phyloP scores from a whole-genome alignment of 2,888 invertebrate genomes.

The Phania funesta region DNA sequence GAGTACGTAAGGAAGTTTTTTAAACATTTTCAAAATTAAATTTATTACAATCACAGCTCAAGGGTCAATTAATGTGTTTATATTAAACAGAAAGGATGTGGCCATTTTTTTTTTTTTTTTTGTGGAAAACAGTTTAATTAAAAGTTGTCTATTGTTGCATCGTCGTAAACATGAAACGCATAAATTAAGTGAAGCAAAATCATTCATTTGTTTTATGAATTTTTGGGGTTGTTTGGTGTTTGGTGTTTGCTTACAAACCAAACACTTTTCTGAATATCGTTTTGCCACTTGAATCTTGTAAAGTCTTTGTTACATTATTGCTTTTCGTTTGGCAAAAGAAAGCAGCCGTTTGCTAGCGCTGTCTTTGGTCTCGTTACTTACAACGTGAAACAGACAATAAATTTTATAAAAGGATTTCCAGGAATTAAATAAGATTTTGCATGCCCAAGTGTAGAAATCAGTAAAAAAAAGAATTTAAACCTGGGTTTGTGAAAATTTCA shows the following conservation, averaged over 20 bases:
- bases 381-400: slow-evolving; percentile 49
- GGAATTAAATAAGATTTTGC: slow-evolving; percentile 55
- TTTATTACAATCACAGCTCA: slow-evolving; percentile 24
- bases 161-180: slow-evolving; percentile 42
- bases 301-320: slow-evolving; percentile 35
- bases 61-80: slow-evolving; percentile 61
- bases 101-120: not conserved
- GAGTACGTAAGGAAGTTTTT: not conserved
- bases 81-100: slow-evolving; percentile 20
- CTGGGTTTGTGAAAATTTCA: slow-evolving; percentile 4
- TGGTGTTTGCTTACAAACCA: not conserved
- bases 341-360: slow-evolving; percentile 28
- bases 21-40: not conserved
- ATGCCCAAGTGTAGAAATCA: slow-evolving; percentile 13
- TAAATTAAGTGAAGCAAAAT: slow-evolving; percentile 51
- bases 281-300: slow-evolving; percentile 38
- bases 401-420: slow-evolving; percentile 61
- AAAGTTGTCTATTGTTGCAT: slow-evolving; percentile 51
- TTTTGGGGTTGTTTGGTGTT: slow-evolving; percentile 43
- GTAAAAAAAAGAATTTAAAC: not conserved
- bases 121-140: slow-evolving; percentile 54
- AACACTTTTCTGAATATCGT: slow-evolving; percentile 29
- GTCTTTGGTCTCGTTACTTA: slow-evolving; percentile 29
- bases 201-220: slow-evolving; percentile 17
- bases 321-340: not conserved